phyloP scores from a whole-genome alignment of 2,888 invertebrate species.

The Patella depressa region DNA sequence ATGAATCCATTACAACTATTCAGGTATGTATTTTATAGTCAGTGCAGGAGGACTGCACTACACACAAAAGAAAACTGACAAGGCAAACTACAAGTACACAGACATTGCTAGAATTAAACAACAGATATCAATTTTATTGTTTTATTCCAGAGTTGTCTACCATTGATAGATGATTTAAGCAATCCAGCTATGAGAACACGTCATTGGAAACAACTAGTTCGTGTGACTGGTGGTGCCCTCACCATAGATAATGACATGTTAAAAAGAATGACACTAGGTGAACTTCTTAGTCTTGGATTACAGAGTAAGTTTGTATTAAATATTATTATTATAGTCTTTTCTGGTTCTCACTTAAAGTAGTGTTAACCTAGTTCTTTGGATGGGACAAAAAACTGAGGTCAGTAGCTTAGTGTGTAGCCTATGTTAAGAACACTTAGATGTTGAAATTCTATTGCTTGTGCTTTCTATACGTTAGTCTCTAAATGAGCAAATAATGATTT shows the following conservation, averaged over 20 bases:
- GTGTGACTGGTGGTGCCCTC: conserved; percentile 69
- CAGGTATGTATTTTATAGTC: conserved; percentile 49
- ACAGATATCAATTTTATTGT: not conserved
- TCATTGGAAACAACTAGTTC: conserved; percentile 71
- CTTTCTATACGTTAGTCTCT: too few relatives aligned
- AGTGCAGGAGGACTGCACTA: not conserved
- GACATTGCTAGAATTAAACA: too few relatives aligned
- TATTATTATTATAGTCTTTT: too few relatives aligned
- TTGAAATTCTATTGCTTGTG: too few relatives aligned
- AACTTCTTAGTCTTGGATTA: conserved; percentile 69
- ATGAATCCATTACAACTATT: conserved; percentile 66
- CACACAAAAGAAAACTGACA: too few relatives aligned
- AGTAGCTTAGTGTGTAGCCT: too few relatives aligned
- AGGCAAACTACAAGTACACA: too few relatives aligned
- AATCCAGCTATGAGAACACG: conserved; percentile 71
- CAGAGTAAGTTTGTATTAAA: conserved; percentile 59
- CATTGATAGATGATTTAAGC: conserved; percentile 69
- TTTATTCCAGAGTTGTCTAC: conserved; percentile 63
- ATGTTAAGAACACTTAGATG: too few relatives aligned
- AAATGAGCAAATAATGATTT: too few relatives aligned
- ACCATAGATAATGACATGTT: conserved; percentile 70
- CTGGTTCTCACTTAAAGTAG: too few relatives aligned
- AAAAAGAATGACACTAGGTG: conserved; percentile 70
- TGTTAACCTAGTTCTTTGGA: too few relatives aligned
- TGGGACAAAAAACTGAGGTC: too few relatives aligned